Percentiles rank a stretch among this genome's conserved stretches.
These are phyloP conservation scores for Papilio dardanus DNA, from an alignment of 1,140 invertebrate genomes.

Conservation along the genomic window DNA sequence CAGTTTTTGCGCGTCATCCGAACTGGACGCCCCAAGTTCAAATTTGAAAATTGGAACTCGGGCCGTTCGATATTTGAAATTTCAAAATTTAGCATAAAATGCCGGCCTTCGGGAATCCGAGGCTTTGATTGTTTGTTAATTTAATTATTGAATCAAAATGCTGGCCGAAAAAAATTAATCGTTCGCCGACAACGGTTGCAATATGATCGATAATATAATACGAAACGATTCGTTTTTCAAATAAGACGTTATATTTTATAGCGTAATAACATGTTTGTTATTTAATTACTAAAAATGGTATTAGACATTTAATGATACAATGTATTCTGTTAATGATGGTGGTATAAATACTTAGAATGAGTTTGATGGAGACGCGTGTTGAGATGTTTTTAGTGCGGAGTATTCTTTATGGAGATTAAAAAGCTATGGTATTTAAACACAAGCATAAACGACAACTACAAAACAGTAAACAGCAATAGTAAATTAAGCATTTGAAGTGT, in stretches of 20 bases:
- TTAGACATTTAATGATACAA: background rate
- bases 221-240: conserved; percentile 13
- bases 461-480: no score
- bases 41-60: conserved; percentile 80
- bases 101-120: conserved; percentile 51
- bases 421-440: background rate
- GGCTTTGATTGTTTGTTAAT: conserved; percentile 54
- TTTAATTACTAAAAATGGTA: conserved; percentile 16
- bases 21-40: conserved; percentile 81
- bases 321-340: background rate
- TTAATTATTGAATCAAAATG: conserved; percentile 41
- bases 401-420: background rate
- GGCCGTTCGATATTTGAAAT: conserved; percentile 78
- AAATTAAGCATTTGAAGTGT: no score
- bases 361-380: background rate
- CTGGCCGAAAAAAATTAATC: conserved; percentile 7
- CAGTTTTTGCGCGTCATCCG: conserved; percentile 79
- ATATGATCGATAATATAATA: background rate
- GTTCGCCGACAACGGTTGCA: background rate
- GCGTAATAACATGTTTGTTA: conserved; percentile 13
- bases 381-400: background rate
- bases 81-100: conserved; percentile 76
- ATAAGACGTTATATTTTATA: conserved; percentile 35
- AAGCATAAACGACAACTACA: no score
- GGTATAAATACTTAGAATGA: background rate